Conservation (phyloP, 2,888 invertebrate species). For the Imbricaverruca yamaguchii region DNA sequence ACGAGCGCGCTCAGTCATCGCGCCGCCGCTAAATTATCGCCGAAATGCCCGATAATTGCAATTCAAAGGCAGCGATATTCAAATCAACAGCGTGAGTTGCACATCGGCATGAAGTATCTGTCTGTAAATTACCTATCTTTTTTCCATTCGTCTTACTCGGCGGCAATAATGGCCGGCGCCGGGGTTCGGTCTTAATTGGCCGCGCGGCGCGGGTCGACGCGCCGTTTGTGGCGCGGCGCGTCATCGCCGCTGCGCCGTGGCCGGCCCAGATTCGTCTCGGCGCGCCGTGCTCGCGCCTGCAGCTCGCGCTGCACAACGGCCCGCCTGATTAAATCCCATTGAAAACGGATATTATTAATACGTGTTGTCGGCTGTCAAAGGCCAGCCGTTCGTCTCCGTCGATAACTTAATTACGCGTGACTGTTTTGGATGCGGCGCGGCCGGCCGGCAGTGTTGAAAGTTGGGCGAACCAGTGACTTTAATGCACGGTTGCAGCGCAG, state of each 20-base stretch:
- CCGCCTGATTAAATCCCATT: constrained; percentile 15
- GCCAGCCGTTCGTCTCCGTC: not conserved
- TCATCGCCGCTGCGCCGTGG: not conserved
- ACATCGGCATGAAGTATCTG: constrained; percentile 19
- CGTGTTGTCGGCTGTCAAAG: not conserved
- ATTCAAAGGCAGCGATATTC: constrained; percentile 22
- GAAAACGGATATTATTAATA: constrained; percentile 20
- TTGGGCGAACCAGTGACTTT: not conserved
- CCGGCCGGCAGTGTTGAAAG: constrained; percentile 3
- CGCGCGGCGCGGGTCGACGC: not conserved
- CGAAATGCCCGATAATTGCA: constrained; percentile 18
- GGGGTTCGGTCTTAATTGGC: constrained; percentile 9
- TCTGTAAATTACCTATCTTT: constrained; percentile 22
- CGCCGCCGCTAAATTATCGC: constrained; percentile 11
- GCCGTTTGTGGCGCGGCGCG: not conserved
- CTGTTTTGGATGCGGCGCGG: constrained; percentile 4
- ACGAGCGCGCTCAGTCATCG: not conserved
- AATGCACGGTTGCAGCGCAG: constrained; percentile 9
- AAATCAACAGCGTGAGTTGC: constrained; percentile 16
- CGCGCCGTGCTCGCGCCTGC: not conserved
- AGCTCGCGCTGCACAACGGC: not conserved
- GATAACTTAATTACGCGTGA: constrained; percentile 5
- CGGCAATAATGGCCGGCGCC: not conserved
- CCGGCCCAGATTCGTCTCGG: constrained; percentile 6
- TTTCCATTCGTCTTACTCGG: constrained; percentile 6